These are phyloP conservation scores for Leptura quadrifasciata DNA, from an alignment of 2,888 invertebrate species.

Conservation along the genomic window DNA sequence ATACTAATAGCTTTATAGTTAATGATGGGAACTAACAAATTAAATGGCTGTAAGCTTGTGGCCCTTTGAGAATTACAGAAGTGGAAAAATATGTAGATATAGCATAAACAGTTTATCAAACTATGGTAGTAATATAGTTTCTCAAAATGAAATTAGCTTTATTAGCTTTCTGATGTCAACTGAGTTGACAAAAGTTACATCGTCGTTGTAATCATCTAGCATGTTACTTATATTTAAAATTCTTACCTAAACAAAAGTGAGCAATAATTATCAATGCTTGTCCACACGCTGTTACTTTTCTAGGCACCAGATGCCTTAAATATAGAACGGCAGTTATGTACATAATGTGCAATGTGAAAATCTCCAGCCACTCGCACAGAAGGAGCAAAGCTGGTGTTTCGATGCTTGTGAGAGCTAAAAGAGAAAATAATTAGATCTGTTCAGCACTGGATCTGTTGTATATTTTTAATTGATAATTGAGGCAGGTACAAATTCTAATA, in stretches of 20 bases:
- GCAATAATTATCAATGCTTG: slow-evolving; percentile 87
- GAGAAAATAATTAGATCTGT: slow-evolving; percentile 28
- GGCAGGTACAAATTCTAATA: not conserved
- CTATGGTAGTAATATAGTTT: too few species aligned
- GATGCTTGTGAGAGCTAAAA: slow-evolving; percentile 77
- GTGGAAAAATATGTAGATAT: too few species aligned
- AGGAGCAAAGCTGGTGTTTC: slow-evolving; percentile 81
- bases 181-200: too few species aligned
- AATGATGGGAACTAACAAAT: too few species aligned
- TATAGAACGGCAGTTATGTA: slow-evolving; percentile 89
- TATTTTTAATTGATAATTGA: slow-evolving; percentile 53
- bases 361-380: slow-evolving; percentile 83
- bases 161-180: too few species aligned
- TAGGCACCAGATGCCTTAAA: slow-evolving; percentile 87
- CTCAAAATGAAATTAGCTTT: too few species aligned
- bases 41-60: too few species aligned
- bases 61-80: too few species aligned
- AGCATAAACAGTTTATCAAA: too few species aligned
- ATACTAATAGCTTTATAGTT: too few species aligned
- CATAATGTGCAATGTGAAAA: slow-evolving; percentile 85
- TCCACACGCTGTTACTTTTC: slow-evolving; percentile 85
- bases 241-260: slow-evolving; percentile 84
- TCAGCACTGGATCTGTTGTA: too few species aligned
- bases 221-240: not conserved
- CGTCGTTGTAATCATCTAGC: too few species aligned